A percentile compares a stretch with the other conserved stretches of the same genome.
Conservation (phyloP, 2,797 vertebrate species). For the Microctenopoma stevenorrisi region DNA sequence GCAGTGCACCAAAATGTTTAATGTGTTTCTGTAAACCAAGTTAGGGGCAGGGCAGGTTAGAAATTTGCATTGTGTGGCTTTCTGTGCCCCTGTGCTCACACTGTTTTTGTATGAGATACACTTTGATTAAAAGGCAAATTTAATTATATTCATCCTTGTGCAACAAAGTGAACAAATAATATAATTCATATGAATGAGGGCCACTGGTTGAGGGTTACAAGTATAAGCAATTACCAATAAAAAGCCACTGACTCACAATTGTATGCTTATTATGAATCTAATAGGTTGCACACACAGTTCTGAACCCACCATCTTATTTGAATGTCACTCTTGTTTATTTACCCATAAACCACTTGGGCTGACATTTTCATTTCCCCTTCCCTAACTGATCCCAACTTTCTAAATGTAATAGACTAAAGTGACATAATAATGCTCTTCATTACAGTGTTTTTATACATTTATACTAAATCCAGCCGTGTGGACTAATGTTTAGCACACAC, state of each 20-base stretch:
- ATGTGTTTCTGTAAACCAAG: not conserved
- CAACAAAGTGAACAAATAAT: conserved; percentile 42
- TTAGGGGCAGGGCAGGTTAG: not conserved
- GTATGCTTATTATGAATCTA: conserved; percentile 57
- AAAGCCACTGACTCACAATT: conserved; percentile 43
- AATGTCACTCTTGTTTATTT: conserved; percentile 66
- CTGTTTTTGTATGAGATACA: conserved; percentile 24
- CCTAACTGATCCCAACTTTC: conserved; percentile 42
- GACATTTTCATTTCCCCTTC: conserved; percentile 56
- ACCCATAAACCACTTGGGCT: conserved; percentile 50
- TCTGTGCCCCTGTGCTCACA: conserved; percentile 18
- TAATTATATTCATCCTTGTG: conserved; percentile 51
- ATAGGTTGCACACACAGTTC: conserved; percentile 38
- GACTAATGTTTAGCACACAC: conserved; percentile 37
- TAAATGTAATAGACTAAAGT: conserved; percentile 28
- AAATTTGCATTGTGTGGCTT: not conserved
- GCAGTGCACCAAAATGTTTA: not conserved
- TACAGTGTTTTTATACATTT: conserved; percentile 11
- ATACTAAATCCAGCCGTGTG: conserved; percentile 38
- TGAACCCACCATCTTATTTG: conserved; percentile 34
- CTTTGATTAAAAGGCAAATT: conserved; percentile 51
- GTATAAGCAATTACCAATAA: conserved; percentile 54
- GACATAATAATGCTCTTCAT: conserved; percentile 22
- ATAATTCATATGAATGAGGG: conserved; percentile 48
- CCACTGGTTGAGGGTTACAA: conserved; percentile 48